Evolutionary conservation across 2,113 vertebrate species (phyloP).

Genomic region (Coracopsis vasa): DNA sequence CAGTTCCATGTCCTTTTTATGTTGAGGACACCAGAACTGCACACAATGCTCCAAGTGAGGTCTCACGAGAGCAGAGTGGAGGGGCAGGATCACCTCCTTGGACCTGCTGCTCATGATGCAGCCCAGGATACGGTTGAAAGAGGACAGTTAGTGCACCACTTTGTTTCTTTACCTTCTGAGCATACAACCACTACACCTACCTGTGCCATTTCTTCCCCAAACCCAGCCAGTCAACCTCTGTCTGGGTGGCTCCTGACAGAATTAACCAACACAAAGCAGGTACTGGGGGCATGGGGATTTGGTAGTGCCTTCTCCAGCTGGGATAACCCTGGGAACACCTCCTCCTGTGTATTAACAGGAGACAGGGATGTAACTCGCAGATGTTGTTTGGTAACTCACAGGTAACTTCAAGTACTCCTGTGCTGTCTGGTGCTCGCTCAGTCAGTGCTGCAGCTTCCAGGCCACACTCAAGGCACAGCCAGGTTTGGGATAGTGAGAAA

Average conservation of each 20-base stretch:
- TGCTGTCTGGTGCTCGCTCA: background rate
- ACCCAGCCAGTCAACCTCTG: background rate
- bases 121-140: background rate
- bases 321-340: background rate
- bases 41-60: too few species aligned
- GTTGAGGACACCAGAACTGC: too few species aligned
- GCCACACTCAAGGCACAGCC: background rate
- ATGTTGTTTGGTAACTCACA: background rate
- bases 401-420: background rate
- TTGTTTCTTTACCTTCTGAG: background rate
- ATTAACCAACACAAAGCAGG: background rate
- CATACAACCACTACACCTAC: too few species aligned
- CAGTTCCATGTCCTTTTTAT: too few species aligned
- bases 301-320: background rate
- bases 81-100: too few species aligned
- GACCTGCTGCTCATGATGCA: too few species aligned
- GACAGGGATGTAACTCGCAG: background rate
- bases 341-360: background rate
- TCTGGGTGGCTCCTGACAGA: background rate
- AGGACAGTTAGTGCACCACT: background rate
- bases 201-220: accelerated
- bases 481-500: background rate
- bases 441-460: background rate
- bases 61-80: too few species aligned
- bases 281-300: background rate